A percentile compares a stretch with the other conserved stretches of the same genome.
Conservation (phyloP, 2,797 vertebrate genomes). For the Dendrocincla tyrannina region DNA sequence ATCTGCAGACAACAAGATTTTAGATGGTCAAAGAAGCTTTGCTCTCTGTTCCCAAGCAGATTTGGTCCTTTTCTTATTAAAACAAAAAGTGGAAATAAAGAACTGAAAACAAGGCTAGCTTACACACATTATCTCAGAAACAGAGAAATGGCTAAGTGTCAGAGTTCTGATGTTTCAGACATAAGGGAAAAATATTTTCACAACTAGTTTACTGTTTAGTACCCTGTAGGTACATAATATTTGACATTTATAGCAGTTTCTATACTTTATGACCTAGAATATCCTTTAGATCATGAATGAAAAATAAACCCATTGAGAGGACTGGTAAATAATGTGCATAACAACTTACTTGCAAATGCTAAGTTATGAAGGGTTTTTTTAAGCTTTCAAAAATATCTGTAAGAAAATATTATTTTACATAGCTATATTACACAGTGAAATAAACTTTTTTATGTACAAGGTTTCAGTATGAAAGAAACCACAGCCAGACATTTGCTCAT, state of each 20-base stretch:
- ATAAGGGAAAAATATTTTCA: slow-evolving; percentile 63
- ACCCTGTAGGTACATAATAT: slow-evolving; percentile 67
- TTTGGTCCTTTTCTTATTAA: neutral
- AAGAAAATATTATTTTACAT: slow-evolving; percentile 78
- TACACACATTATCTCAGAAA: neutral
- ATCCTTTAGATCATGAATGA: slow-evolving; percentile 69
- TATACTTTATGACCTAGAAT: slow-evolving; percentile 63
- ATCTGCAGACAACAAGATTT: neutral
- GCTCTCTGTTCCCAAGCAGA: slow-evolving; percentile 30
- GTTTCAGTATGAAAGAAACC: slow-evolving; percentile 52
- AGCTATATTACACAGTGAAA: slow-evolving; percentile 70
- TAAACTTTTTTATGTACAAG: slow-evolving; percentile 69
- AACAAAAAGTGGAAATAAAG: neutral
- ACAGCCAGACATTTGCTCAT: slow-evolving; percentile 31
- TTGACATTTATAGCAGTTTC: slow-evolving; percentile 61
- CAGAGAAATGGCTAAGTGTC: neutral
- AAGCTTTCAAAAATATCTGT: slow-evolving; percentile 74
- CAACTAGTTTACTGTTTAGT: slow-evolving; percentile 64
- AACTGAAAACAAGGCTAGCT: neutral
- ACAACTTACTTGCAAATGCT: slow-evolving; percentile 61
- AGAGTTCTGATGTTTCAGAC: slow-evolving; percentile 25
- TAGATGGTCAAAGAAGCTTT: neutral
- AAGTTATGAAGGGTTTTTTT: slow-evolving; percentile 52
- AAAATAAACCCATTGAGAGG: slow-evolving; percentile 70
- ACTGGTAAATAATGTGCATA: slow-evolving; percentile 58